Evolutionary conservation across 2,888 invertebrate species (phyloP).

Genomic region (Melanotus villosus): DNA sequence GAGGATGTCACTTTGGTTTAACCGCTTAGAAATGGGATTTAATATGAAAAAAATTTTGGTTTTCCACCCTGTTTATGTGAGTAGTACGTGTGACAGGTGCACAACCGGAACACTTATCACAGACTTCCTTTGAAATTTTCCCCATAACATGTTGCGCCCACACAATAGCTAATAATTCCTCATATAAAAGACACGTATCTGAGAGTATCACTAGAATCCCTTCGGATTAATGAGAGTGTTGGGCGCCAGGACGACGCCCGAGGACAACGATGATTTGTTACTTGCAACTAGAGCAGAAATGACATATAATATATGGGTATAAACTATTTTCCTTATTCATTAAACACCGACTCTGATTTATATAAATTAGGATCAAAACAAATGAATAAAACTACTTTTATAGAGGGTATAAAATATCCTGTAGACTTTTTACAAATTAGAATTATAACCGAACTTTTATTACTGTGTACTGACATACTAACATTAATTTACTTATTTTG

Average conservation of each 20-base stretch:
- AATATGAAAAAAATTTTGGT: too few relatives aligned
- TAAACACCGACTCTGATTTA: conserved; percentile 28
- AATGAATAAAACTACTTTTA: too few relatives aligned
- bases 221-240: conserved; percentile 32
- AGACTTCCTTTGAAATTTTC: too few relatives aligned
- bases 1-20: neutral
- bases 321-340: conserved; percentile 30
- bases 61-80: neutral
- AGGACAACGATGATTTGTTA: conserved; percentile 35
- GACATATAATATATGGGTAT: conserved; percentile 31
- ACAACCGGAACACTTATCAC: neutral
- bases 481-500: too few relatives aligned
- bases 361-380: conserved; percentile 1
- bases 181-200: conserved; percentile 19
- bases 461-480: too few relatives aligned
- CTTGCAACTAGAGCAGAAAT: conserved; percentile 35
- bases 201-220: conserved; percentile 25
- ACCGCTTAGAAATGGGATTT: neutral
- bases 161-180: neutral
- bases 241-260: conserved; percentile 35
- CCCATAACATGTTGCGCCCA: neutral
- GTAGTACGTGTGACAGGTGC: neutral
- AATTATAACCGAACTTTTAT: too few relatives aligned
- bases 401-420: too few relatives aligned
- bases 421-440: too few relatives aligned